Base-by-base conservation (phyloP, 2,888 invertebrate species). In the Idaea straminata region DNA sequence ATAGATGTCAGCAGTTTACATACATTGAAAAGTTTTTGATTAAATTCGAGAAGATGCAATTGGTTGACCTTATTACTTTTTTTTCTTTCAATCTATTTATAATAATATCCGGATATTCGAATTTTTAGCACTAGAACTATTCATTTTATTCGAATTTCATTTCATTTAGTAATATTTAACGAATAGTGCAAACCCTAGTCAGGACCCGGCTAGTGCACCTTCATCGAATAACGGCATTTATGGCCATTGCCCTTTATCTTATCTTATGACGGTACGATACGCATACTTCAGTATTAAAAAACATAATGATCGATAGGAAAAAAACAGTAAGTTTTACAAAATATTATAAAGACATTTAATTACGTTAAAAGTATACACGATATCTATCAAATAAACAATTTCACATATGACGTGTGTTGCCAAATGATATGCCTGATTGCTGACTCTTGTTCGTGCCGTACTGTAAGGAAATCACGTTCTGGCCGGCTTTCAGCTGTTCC, bases 381-480 rank as follows among this genome's bases (percentile, higher is more conserved):
- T 47, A 47, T 47, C 64, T 64, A 59, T 60, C 47, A 47, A 62
- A 61, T 57, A 59, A 64, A 35, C 58, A 15, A 15, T 65, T 94
- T 96, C 95, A 98, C 96, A 98, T 98, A 91, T 99, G 99, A 84
- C 99, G 95, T 79, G 97, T 97, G 91, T 97, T 98, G 77, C 99
- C 99, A 86, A 99, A 98, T 80, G 97, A 98, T 86, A 99, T 97
- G 69, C 99, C 99, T 67, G 97, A 96, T 90, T 99, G 99, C 83
- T 95, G 98, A 62, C 99, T 99, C 90, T 99, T 99, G 94, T 99
- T 99, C 82, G 97, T 97, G 66, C 99, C 99, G 89, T 98, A 98
- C 88, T 99, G 99, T 69, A 99, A 94, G 61, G 97, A 97, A 84
- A 99, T 99, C 65, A 99, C 97, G 74, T 96, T 96, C 84, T 98